Conservation (phyloP, 2,113 vertebrate species). For the Otocyon megalotis region DNA sequence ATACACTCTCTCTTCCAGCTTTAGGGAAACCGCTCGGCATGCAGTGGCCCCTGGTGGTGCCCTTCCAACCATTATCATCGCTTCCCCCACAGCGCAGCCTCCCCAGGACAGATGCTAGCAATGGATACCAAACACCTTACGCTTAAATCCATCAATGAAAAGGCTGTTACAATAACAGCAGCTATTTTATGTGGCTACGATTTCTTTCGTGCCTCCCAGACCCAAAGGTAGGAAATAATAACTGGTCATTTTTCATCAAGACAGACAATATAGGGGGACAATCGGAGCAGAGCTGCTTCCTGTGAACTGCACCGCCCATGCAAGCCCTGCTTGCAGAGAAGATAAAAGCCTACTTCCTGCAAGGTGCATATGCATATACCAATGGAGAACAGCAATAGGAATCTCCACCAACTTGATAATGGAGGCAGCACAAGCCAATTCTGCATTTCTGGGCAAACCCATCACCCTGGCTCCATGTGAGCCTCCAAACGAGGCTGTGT, state of each 20-base stretch:
- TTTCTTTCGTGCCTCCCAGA: constrained; percentile 67
- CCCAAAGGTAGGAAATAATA: constrained; percentile 69
- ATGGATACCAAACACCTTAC: constrained; percentile 59
- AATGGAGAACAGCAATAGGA: background rate
- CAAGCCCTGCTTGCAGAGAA: background rate
- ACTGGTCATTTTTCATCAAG: constrained; percentile 76
- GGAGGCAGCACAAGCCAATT: background rate
- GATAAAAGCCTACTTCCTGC: background rate
- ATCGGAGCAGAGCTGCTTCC: constrained; percentile 6
- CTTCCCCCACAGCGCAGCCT: background rate
- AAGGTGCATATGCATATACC: background rate
- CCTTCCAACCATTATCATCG: background rate
- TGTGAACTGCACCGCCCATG: background rate
- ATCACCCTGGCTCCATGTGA: rapidly evolving
- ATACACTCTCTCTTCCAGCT: background rate
- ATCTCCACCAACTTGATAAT: too few relatives aligned
- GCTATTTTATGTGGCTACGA: constrained; percentile 70
- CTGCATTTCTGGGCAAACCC: background rate
- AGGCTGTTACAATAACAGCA: constrained; percentile 72
- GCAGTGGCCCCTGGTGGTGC: background rate
- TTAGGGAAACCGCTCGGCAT: background rate
- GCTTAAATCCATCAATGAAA: constrained; percentile 75
- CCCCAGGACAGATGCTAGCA: background rate
- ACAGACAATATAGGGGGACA: constrained; percentile 47
- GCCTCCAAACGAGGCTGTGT: rapidly evolving